Evolutionary conservation across 2,888 invertebrate species (phyloP).

Genomic region (Athetis lepigone): DNA sequence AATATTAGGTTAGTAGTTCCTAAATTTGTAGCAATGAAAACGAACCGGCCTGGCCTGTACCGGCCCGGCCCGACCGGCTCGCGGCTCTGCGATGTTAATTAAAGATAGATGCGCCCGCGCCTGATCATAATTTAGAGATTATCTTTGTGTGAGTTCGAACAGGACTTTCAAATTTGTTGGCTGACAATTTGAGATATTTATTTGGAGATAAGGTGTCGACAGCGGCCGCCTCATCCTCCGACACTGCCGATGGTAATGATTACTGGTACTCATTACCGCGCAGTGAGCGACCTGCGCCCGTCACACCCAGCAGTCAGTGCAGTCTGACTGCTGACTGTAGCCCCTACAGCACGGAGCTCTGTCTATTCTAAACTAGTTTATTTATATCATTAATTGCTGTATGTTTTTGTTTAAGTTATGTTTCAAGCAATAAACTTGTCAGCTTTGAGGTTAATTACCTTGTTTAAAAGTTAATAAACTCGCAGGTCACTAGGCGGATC

Average conservation of each 20-base stretch:
- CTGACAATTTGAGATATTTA: slow-evolving; percentile 75
- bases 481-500: neutral
- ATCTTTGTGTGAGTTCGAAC: slow-evolving; percentile 69
- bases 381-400: slow-evolving; percentile 35
- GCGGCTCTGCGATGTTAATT: slow-evolving; percentile 76
- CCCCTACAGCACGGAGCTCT: neutral
- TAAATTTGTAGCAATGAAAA: neutral
- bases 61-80: slow-evolving; percentile 4
- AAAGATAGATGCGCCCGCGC: slow-evolving; percentile 76
- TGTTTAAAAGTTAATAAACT: slow-evolving; percentile 50
- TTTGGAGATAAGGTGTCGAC: slow-evolving; percentile 70
- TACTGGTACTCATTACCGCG: slow-evolving; percentile 30
- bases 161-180: slow-evolving; percentile 79
- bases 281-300: slow-evolving; percentile 50
- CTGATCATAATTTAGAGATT: slow-evolving; percentile 72
- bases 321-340: too few relatives aligned
- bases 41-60: slow-evolving; percentile 8
- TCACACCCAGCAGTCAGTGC: too few relatives aligned
- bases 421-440: slow-evolving; percentile 51
- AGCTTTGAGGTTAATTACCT: slow-evolving; percentile 59
- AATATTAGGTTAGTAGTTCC: too few relatives aligned
- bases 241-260: slow-evolving; percentile 16
- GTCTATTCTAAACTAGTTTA: slow-evolving; percentile 27
- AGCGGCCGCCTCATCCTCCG: slow-evolving; percentile 35
- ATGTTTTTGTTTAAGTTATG: slow-evolving; percentile 52